Evolutionary conservation across 1,140 invertebrate species (phyloP), one percentile per base, ranked within the genome.

Genomic region (Diprion similis): DNA sequence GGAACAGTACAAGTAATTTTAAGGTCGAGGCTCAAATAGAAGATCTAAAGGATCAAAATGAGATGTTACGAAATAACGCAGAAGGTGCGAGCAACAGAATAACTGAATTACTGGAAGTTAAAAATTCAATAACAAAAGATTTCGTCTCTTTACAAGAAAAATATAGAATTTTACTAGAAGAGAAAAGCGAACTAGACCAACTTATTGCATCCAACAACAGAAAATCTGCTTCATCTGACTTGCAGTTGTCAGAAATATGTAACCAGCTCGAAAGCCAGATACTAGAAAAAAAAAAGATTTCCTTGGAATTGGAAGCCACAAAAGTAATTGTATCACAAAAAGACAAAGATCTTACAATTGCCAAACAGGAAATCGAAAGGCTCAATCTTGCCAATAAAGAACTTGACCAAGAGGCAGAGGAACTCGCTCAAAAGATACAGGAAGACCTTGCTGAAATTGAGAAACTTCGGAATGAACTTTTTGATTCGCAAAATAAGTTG

Each of bases 51-150:
- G 85, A 88, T 47, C 72, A 81, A 67, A 87, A 84, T 74, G 77
- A 75, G 45, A 79, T 72, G 9, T 67, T 87, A 8, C 77, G 82
- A 66, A 83, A 80, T 17, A 83, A 82, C 74, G 74, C 87, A 8
- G 86, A 87, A 15, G 86, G 86, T 15, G 84, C 81, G 1, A 82
- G 82, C 24, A 88, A 87, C 74, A 78, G 84, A 0, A 82, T 87
- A 37, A 73, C 73, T 8, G 81, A 80, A n/a, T 65, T 88, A 8
- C 83, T 83, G 59, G 79, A 82, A 15, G 71, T 67, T 8, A 87
- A 84, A 51, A 77, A 73, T 7, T 75, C 83, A 11, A 74, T 82
- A 51, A 73, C 80, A 10, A 78, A 78, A 19, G 81, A 87, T 64
- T 19, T 83, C 7, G 71, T 73, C 0, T 72, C 77, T 48, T 59